Percentiles rank a stretch among this genome's conserved stretches.
These are phyloP conservation scores for Clupea harengus DNA, from an alignment of 2,113 vertebrate genomes.

Conservation along the genomic window DNA sequence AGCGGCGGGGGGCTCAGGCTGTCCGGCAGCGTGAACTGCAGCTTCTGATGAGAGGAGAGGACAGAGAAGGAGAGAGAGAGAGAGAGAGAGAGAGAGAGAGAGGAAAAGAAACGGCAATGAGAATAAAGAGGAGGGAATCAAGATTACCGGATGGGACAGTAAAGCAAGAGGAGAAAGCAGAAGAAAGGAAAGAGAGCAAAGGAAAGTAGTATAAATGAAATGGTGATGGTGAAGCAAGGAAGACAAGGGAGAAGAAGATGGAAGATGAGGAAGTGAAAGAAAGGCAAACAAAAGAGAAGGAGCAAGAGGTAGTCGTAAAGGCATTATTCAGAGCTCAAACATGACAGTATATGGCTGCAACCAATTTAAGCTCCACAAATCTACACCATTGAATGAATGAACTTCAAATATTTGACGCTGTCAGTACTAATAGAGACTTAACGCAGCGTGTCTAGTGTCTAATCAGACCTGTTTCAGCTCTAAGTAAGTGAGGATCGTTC, in stretches of 20 bases:
- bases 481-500: background rate
- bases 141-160: background rate
- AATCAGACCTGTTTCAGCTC: background rate
- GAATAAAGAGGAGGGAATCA: background rate
- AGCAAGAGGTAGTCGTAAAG: background rate
- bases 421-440: background rate
- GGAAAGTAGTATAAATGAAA: background rate
- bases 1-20: conserved; percentile 74
- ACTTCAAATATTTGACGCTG: background rate
- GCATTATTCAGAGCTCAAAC: background rate
- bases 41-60: conserved; percentile 72
- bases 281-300: background rate
- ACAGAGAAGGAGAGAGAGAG: background rate
- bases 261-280: background rate
- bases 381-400: background rate
- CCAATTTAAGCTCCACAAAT: background rate
- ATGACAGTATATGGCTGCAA: background rate
- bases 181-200: background rate
- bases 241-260: background rate
- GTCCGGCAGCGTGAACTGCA: conserved; percentile 85
- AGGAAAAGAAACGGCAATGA: background rate
- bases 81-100: background rate
- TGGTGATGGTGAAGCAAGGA: background rate
- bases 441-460: background rate
- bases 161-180: background rate